Base-by-base conservation (phyloP, 2,797 vertebrate species). In the Acanthurus leucopareius region DNA sequence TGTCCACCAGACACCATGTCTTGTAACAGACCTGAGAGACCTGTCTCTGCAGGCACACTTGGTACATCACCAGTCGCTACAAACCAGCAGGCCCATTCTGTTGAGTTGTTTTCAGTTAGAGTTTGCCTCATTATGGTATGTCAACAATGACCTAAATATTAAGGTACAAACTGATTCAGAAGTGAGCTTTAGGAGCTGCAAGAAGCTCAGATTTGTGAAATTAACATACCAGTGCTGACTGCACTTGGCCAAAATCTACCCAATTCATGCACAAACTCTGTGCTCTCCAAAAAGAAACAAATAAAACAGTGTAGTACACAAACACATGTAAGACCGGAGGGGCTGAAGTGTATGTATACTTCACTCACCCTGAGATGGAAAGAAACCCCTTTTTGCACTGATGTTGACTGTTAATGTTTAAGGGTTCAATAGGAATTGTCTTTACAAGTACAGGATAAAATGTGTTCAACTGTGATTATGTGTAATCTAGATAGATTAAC, bases 11-110 rank as follows among this genome's bases (percentile, higher is more conserved):
- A 66, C 62, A 69, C 45, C n/a, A 1, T 59, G 44, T 47, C 52
- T 48, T 68, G n/a, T 35, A 53, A 51, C 25, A 47, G 6, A 53
- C 13, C 48, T 19, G 7, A 10, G 47, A 1, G 48, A 16, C n/a
- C 48, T 17, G 11, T 16, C 52, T 49, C 45, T 59, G 61, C 32
- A 15, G 75, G 5, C 4, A 52, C 1, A 62, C 22, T 56, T 73
- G 42, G 16, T 17, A 3, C 40, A 3, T 2, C 25, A 25, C 25
- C 25, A 25, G 48, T 14, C 9, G 25, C 40, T 10, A 53, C 10
- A n/a, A 80, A 79, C 40, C 20, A n/a, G 22, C 9, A 25, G n/a
- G 13, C 25, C 19, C 44, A 17, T 38, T 64, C 58, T 69, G 57
- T 22, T 61, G 20, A 58, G 69, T 40, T 28, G 49, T 42, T 14